Conservation (phyloP, 2,113 vertebrate species). For the Leptodactylus fuscus region DNA sequence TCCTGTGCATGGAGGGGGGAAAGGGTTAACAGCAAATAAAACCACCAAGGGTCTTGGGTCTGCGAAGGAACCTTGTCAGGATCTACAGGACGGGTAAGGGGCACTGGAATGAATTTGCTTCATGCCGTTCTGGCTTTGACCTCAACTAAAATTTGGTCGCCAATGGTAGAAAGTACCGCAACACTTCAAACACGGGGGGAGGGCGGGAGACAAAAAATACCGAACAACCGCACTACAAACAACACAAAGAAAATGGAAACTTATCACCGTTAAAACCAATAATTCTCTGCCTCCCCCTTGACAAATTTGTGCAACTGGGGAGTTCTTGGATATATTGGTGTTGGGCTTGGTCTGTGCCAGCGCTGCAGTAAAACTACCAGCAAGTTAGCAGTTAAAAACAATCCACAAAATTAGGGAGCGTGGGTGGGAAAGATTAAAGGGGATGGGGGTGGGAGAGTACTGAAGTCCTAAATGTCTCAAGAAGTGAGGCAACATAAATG, state of each 20-base stretch:
- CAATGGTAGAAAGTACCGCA: background rate
- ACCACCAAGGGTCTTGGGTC: background rate
- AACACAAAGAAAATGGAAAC: conserved; percentile 9
- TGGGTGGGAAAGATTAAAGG: background rate
- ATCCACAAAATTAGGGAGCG: background rate
- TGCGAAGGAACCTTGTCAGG: background rate
- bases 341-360: too few species aligned
- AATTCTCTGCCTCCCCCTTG: conserved; percentile 32
- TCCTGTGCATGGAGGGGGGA: background rate
- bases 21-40: background rate
- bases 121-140: background rate
- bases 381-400: background rate
- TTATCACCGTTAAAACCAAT: conserved; percentile 4
- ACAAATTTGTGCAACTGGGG: conserved; percentile 5
- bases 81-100: background rate
- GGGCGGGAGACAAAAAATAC: background rate
- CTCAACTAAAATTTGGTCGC: background rate
- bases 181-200: conserved; percentile 13
- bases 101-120: background rate
- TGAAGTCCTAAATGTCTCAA: too few species aligned
- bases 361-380: too few species aligned
- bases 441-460: background rate
- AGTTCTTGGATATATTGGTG: conserved; percentile 10
- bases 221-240: conserved; percentile 34
- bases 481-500: background rate